phyloP scores from a whole-genome alignment of 1,140 invertebrate genomes.

The Brachionus rubens region DNA sequence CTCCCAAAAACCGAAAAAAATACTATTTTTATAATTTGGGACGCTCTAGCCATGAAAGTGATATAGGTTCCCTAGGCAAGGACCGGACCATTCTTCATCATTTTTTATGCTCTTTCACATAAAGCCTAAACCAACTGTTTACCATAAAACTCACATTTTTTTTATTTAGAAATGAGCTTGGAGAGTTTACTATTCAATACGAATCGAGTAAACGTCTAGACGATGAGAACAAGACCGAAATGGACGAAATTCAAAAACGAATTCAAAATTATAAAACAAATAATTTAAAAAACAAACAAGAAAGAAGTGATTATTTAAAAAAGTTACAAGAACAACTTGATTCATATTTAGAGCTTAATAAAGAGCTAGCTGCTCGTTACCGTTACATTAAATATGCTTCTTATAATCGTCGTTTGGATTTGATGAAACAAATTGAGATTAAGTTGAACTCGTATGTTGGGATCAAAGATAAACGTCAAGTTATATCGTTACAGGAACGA shows the following conservation, averaged over 20 bases:
- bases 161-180: not conserved
- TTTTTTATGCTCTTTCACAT: too few relatives aligned
- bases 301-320: not conserved
- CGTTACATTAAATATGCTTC: constrained; percentile 10
- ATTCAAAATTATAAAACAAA: not conserved
- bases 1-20: too few relatives aligned
- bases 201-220: constrained; percentile 3
- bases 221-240: not conserved
- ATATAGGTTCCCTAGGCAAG: too few relatives aligned
- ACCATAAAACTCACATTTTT: not conserved
- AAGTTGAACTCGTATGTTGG: not conserved
- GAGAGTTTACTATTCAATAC: not conserved
- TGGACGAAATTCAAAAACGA: not conserved
- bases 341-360: not conserved
- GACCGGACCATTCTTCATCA: too few relatives aligned
- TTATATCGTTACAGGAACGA: constrained; percentile 18
- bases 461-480: constrained; percentile 19
- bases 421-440: constrained; percentile 21
- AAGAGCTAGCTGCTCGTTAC: constrained; percentile 10
- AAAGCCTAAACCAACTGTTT: too few relatives aligned
- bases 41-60: too few relatives aligned
- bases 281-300: not conserved
- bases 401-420: not conserved
- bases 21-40: too few relatives aligned
- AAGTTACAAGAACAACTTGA: not conserved